These are phyloP conservation scores for Bombus pascuorum DNA, from an alignment of 1,140 invertebrate genomes.

Conservation along the genomic window DNA sequence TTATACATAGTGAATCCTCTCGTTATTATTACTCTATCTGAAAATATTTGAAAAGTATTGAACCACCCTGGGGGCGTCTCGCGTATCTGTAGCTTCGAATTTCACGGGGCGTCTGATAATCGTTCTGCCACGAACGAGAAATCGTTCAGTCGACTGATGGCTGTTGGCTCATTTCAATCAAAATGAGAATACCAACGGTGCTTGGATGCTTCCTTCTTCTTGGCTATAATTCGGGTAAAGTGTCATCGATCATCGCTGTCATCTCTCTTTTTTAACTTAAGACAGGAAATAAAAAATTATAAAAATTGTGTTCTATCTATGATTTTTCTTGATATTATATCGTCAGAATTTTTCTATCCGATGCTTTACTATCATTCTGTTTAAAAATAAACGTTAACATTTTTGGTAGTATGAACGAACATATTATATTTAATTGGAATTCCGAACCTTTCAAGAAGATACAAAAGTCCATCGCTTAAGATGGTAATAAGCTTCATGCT, in stretches of 20 bases:
- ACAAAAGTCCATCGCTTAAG: too few species aligned
- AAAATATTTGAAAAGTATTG: constrained; percentile 28
- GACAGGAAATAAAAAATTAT: neutral
- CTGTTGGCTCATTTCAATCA: constrained; percentile 42
- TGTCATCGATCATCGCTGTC: constrained; percentile 20
- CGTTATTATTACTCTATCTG: constrained; percentile 17
- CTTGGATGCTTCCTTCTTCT: constrained; percentile 37
- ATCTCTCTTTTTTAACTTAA: neutral
- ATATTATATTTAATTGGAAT: too few species aligned
- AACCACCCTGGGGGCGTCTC: constrained; percentile 52
- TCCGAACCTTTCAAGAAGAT: too few species aligned
- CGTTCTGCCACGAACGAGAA: constrained; percentile 8
- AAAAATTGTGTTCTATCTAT: neutral
- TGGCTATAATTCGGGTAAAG: constrained; percentile 40
- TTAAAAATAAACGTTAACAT: too few species aligned
- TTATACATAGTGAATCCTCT: neutral
- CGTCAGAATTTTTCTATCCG: too few species aligned
- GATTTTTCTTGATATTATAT: too few species aligned
- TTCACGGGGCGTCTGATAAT: constrained; percentile 55
- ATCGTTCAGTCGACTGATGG: constrained; percentile 51
- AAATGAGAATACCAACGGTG: constrained; percentile 50
- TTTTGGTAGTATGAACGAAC: too few species aligned
- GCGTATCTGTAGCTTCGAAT: constrained; percentile 52
- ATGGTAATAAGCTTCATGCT: too few species aligned
- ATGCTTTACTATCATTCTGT: too few species aligned